Percentiles rank a stretch among this genome's conserved stretches.
Evolutionary conservation across 1,140 invertebrate genomes (phyloP).

Genomic region (Olivierus martensii): DNA sequence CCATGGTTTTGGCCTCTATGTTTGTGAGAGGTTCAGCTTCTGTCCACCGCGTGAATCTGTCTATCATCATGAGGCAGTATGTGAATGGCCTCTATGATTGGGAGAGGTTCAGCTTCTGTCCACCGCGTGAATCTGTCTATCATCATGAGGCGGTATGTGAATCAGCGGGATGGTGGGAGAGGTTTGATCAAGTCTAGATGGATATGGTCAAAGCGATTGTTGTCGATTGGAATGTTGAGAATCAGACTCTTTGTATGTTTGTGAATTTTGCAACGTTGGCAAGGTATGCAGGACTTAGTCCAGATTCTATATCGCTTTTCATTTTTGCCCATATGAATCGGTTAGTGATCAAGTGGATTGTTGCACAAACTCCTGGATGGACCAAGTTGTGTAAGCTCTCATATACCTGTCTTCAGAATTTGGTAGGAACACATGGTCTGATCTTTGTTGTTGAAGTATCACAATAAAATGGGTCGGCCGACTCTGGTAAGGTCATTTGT

Average conservation of each 20-base stretch:
- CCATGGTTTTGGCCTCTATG: no score
- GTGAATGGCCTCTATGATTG: slow-evolving; percentile 26
- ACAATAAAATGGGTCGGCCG: neutral
- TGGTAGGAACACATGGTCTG: neutral
- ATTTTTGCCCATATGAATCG: slow-evolving; percentile 7
- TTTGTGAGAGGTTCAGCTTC: slow-evolving; percentile 28
- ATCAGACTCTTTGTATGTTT: slow-evolving; percentile 10
- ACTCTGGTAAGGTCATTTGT: no score
- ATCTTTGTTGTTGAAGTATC: neutral
- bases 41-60: slow-evolving; percentile 31
- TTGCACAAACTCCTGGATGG: slow-evolving; percentile 1
- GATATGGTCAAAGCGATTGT: slow-evolving; percentile 27
- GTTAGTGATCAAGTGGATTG: neutral
- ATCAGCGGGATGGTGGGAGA: slow-evolving; percentile 26
- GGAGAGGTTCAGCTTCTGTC: slow-evolving; percentile 33
- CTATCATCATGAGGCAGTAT: slow-evolving; percentile 32
- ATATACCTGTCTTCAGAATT: slow-evolving; percentile 1
- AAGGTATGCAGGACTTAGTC: neutral
- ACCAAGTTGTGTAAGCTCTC: neutral
- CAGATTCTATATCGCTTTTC: neutral
- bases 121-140: slow-evolving; percentile 33
- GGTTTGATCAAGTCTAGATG: slow-evolving; percentile 38
- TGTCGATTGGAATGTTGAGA: neutral
- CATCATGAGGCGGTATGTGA: slow-evolving; percentile 29
- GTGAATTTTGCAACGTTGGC: slow-evolving; percentile 6